These are phyloP conservation scores for Oryzias sinensis DNA, from an alignment of 2,797 vertebrate genomes.

Conservation along the genomic window DNA sequence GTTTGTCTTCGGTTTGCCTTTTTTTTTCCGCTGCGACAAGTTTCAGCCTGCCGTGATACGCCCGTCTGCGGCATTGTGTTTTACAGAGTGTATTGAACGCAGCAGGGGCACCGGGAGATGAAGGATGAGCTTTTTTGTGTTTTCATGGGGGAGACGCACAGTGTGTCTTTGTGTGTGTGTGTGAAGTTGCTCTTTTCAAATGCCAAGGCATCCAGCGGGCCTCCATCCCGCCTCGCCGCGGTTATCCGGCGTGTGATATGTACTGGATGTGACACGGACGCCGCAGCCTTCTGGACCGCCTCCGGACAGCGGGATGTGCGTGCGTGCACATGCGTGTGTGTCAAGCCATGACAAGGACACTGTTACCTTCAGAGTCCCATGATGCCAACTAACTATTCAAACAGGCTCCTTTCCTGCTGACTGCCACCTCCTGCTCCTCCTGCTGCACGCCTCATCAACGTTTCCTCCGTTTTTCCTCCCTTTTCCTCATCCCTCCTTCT, in stretches of 20 bases:
- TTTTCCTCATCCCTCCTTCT: slow-evolving; percentile 18
- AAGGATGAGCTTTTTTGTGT: slow-evolving; percentile 30
- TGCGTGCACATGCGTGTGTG: slow-evolving; percentile 17
- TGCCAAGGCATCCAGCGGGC: slow-evolving; percentile 56
- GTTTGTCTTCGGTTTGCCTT: slow-evolving; percentile 30
- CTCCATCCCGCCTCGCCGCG: slow-evolving; percentile 60
- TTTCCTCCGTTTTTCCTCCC: slow-evolving; percentile 19
- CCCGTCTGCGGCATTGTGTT: slow-evolving; percentile 52
- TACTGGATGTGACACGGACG: slow-evolving; percentile 74
- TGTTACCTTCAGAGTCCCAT: slow-evolving; percentile 77
- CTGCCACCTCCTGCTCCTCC: slow-evolving; percentile 33
- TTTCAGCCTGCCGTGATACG: slow-evolving; percentile 44
- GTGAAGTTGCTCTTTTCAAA: slow-evolving; percentile 45
- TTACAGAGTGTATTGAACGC: slow-evolving; percentile 33
- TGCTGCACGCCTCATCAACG: slow-evolving; percentile 9
- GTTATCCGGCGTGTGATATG: slow-evolving; percentile 61
- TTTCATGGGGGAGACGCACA: slow-evolving; percentile 25
- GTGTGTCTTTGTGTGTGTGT: slow-evolving; percentile 16
- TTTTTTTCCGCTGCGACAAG: slow-evolving; percentile 44
- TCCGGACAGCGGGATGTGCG: slow-evolving; percentile 47
- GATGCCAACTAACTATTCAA: slow-evolving; percentile 61
- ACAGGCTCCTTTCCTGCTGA: slow-evolving; percentile 46
- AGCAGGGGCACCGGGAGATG: slow-evolving; percentile 34
- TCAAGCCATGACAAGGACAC: slow-evolving; percentile 69
- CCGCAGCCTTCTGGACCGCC: slow-evolving; percentile 66